Evolutionary conservation across 2,113 vertebrate genomes (phyloP), one percentile per base, ranked within the genome.

Genomic region (Pitta sordida): DNA sequence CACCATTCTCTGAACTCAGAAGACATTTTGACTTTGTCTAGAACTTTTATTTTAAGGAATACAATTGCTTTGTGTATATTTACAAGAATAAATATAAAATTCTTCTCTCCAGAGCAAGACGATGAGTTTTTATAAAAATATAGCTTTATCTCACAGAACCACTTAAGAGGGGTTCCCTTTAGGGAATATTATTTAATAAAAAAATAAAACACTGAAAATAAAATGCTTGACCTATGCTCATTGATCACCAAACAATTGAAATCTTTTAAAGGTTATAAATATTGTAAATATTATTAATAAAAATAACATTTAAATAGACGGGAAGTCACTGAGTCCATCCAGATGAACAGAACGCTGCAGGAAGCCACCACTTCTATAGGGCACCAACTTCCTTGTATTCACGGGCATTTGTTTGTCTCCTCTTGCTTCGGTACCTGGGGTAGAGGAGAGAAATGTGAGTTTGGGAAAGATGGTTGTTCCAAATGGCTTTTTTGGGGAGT

Each of bases 11-110:
- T 41, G 13, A 6, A 48, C 58, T 34, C 18, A 73, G 30, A 17
- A 85, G 64, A 53, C 49, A 7, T 41, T 64, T 53, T 65, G 49
- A 78, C 71, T 79, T 52, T 21, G 73, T 88, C 46, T 51, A 87
- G n/a, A 86, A 84, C 39, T 92, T 97, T 95, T 94, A 95, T 96
- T 95, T 86, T 76, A 68, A 85, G 78, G n/a, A 91, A 36, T 48
- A 92, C 48, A 83, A 65, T 52, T 64, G 58, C 32, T 95, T 67
- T 92, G 48, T 62, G 30, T 60, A 95, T 95, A 94, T 97, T 96
- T 91, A 95, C 91, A 94, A 94, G 93, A 96, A 97, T 92, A 96
- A 95, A 95, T 96, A 96, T 5, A 96, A 96, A 95, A 95, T 93
- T 92, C 86, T 89, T 95, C 88, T 94, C 85, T 95, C 59, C 80